phyloP scores from a whole-genome alignment of 2,888 invertebrate species.

The Molanna angustata region DNA sequence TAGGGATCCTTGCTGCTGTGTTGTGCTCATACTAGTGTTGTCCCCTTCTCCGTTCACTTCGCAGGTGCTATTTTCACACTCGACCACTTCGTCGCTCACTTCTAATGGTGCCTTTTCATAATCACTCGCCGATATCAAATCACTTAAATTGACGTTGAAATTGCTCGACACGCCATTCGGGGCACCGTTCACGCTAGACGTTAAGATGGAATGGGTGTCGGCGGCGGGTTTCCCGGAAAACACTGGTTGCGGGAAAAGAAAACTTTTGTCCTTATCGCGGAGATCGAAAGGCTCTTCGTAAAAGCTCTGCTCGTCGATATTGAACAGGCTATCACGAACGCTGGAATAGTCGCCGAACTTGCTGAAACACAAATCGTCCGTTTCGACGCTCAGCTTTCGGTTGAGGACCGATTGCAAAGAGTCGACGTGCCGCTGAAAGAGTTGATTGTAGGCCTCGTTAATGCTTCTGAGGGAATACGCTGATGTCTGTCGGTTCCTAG shows the following conservation, averaged over 20 bases:
- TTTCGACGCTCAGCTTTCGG: constrained; percentile 40
- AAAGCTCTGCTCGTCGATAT: too few species aligned
- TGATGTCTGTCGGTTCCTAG: constrained; percentile 39
- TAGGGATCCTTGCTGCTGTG: constrained; percentile 44
- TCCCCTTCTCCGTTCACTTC: constrained; percentile 42
- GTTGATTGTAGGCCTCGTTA: constrained; percentile 48
- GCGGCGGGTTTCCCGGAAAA: too few species aligned
- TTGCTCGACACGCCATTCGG: constrained; percentile 34
- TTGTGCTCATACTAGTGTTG: constrained; percentile 33
- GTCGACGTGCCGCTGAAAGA: constrained; percentile 49
- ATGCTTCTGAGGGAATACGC: constrained; percentile 49
- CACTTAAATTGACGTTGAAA: constrained; percentile 49
- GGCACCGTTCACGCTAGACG: background rate
- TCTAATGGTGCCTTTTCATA: constrained; percentile 42
- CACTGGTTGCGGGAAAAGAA: too few species aligned
- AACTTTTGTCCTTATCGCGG: too few species aligned
- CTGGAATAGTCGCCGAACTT: too few species aligned
- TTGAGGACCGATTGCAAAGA: constrained; percentile 48
- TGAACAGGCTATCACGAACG: too few species aligned
- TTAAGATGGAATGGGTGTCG: too few species aligned
- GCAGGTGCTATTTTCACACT: constrained; percentile 40
- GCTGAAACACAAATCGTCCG: constrained; percentile 1
- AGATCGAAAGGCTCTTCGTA: too few species aligned
- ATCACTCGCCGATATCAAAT: constrained; percentile 33
- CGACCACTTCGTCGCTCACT: constrained; percentile 45